A percentile compares a stretch with the other conserved stretches of the same genome.
Evolutionary conservation across 1,140 invertebrate species (phyloP).

Genomic region (Phymorhynchus buccinoides): DNA sequence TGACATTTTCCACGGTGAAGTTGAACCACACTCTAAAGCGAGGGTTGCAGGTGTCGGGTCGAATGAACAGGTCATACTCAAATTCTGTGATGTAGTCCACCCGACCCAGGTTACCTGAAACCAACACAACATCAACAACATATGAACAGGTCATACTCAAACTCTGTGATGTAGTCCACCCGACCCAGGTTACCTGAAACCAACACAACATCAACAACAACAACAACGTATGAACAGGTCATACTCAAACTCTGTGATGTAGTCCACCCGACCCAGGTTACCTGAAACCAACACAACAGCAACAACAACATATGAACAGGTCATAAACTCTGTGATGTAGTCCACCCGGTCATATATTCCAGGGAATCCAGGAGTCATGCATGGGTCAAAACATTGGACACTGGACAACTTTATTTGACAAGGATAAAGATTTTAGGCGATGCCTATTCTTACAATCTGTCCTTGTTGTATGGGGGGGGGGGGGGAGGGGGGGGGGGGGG

Average conservation of each 20-base stretch:
- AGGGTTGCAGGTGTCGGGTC: conserved; percentile 96
- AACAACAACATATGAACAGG: conserved; percentile 90
- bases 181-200: conserved; percentile 91
- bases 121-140: conserved; percentile 73
- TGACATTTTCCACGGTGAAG: conserved; percentile 97
- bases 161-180: conserved; percentile 93
- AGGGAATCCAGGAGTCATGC: not conserved
- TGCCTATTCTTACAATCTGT: no score
- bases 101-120: conserved; percentile 91
- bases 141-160: conserved; percentile 97
- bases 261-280: conserved; percentile 94
- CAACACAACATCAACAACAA: conserved; percentile 54
- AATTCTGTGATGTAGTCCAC: conserved; percentile 94
- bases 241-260: conserved; percentile 95
- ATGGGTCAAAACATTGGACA: not conserved
- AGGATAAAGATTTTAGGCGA: no score
- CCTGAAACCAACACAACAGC: conserved; percentile 77
- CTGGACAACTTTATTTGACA: no score
- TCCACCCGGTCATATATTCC: conserved; percentile 96
- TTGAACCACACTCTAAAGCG: conserved; percentile 96
- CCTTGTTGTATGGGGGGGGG: no score
- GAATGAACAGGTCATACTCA: conserved; percentile 96
- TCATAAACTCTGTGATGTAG: conserved; percentile 93
- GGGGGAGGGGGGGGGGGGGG: no score
- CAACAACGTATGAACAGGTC: conserved; percentile 95